These are phyloP conservation scores for Rhyacophila brunnea DNA, from an alignment of 1,140 invertebrate species.

Conservation along the genomic window DNA sequence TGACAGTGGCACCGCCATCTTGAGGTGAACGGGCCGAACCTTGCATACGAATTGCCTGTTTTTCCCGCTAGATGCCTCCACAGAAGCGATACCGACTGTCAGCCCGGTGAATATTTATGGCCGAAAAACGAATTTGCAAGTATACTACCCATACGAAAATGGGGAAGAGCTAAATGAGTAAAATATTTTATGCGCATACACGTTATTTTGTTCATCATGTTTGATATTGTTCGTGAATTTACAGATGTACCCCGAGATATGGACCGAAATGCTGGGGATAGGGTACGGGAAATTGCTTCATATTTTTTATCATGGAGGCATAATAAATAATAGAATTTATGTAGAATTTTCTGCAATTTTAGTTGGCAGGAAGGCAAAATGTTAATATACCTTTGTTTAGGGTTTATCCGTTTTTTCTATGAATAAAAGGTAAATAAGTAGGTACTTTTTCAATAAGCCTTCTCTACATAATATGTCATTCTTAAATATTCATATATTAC, in stretches of 20 bases:
- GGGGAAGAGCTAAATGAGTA: conserved; percentile 33
- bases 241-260: not conserved
- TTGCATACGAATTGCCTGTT: conserved; percentile 38
- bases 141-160: conserved; percentile 24
- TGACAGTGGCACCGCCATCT: conserved; percentile 37
- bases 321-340: no score
- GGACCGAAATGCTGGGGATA: not conserved
- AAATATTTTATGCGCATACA: conserved; percentile 37
- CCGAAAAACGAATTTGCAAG: conserved; percentile 38
- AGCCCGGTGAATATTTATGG: conserved; percentile 36
- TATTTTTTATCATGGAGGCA: no score
- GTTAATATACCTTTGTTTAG: no score
- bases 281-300: not conserved
- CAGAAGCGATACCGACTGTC: conserved; percentile 36
- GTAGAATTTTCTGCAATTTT: no score
- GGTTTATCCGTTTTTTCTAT: no score
- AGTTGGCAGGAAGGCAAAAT: no score
- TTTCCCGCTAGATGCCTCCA: conserved; percentile 23
- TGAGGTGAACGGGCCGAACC: conserved; percentile 36
- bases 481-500: no score
- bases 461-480: no score
- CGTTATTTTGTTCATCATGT: conserved; percentile 35
- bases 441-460: no score
- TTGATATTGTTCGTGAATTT: conserved; percentile 33
- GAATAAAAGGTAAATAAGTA: no score